Evolutionary conservation across 2,888 invertebrate genomes (phyloP), one percentile per base, ranked within the genome.

Genomic region (Sipha maydis): DNA sequence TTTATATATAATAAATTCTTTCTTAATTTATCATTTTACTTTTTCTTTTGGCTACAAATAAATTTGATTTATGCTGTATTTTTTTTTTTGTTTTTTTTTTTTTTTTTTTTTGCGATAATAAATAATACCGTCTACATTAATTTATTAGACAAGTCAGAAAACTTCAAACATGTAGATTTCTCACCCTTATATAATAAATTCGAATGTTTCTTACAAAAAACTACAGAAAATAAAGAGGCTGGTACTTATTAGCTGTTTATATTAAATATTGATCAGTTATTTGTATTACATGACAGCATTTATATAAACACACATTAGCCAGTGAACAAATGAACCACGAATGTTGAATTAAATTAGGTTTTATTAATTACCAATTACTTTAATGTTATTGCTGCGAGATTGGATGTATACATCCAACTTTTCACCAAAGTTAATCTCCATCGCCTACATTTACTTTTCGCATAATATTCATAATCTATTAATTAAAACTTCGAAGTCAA

Each of bases 51-150:
- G 8, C 25, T 82, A 38, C 31, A 61, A 61, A 61, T 38, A 31
- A 38, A 67, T 61, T 56, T 80, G 80, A n/a, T 67, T 38, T 38
- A 61, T 38, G 80, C 61, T 38, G 31, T 79, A 11, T 31, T 79
- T 34, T 34, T 4, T 34, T 2, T 34, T 34, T 34, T 34, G 2
- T 34, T 34, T 34, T 25, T 48, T 80, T 80, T 80, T 34, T 34
- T 34, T 34, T 34, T 34, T 56, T 25, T 48, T 80, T 80, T 80
- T 34, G n/a, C 3, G 38, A 80, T 80, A n/a, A 80, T 61, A 80
- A 80, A 67, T 61, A 61, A 61, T 80, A 80, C 34, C 38, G 34
- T n/a, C 38, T 21, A 31, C 3, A 17, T 38, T 78, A 9, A 61
- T n/a, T 28, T 48, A 25, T 48, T 28, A 61, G 21, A 25, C 17